A percentile compares a stretch with the other conserved stretches of the same genome.
These are phyloP conservation scores for Rosalia funebris DNA, from an alignment of 2,888 invertebrate genomes.

Conservation along the genomic window DNA sequence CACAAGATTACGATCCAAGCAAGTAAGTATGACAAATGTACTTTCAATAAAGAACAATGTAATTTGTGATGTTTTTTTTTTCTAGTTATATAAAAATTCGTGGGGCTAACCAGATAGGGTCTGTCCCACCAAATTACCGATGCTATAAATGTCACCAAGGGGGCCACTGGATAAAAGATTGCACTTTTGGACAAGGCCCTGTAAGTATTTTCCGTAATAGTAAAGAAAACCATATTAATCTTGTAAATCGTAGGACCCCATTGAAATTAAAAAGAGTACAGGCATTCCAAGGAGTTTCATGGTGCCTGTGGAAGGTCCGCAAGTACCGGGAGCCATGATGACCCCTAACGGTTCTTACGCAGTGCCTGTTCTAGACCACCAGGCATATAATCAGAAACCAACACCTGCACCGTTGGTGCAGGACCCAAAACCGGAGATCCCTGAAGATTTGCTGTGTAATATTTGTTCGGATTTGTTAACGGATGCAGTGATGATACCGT, in stretches of 20 bases:
- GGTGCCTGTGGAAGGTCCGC: slow-evolving; percentile 90
- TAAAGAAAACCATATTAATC: not conserved
- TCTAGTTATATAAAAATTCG: slow-evolving; percentile 89
- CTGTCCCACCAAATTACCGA: slow-evolving; percentile 90
- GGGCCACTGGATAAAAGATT: slow-evolving; percentile 98
- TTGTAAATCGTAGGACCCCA: slow-evolving; percentile 67
- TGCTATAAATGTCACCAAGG: slow-evolving; percentile 95
- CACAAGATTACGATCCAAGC: slow-evolving; percentile 95
- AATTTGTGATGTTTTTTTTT: no score
- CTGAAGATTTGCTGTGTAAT: slow-evolving; percentile 90
- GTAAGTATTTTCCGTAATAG: slow-evolving; percentile 57
- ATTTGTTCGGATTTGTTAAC: slow-evolving; percentile 91
- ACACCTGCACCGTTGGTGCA: slow-evolving; percentile 65
- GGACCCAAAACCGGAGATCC: slow-evolving; percentile 77
- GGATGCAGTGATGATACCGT: slow-evolving; percentile 98
- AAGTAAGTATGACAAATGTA: slow-evolving; percentile 74
- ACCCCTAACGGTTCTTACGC: slow-evolving; percentile 88
- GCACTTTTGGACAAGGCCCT: slow-evolving; percentile 76
- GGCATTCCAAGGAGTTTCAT: slow-evolving; percentile 98
- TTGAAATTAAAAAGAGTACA: slow-evolving; percentile 91
- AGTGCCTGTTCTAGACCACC: slow-evolving; percentile 87
- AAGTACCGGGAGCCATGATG: slow-evolving; percentile 91
- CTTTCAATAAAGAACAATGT: slow-evolving; percentile 11
- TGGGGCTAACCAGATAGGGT: slow-evolving; percentile 87
- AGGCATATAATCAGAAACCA: slow-evolving; percentile 76